Conservation (phyloP, 1,140 invertebrate species). For the Pogonognathellus flavescens region DNA sequence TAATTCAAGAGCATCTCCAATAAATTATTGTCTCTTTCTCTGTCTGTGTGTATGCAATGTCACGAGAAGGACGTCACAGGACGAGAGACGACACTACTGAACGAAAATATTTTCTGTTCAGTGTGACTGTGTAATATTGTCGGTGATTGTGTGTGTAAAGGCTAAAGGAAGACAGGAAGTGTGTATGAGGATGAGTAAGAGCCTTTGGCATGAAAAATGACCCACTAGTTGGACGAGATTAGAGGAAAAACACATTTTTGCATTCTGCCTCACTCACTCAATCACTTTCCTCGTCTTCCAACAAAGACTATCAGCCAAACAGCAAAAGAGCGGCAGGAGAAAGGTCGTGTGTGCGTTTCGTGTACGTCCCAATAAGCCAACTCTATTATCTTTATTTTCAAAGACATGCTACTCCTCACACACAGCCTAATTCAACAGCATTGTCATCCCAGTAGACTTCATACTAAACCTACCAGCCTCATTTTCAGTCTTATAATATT, state of each 20-base stretch:
- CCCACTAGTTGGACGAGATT: conserved; percentile 53
- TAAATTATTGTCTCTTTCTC: neutral
- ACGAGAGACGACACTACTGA: too few relatives aligned
- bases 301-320: neutral
- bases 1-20: conserved; percentile 24
- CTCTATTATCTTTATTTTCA: too few relatives aligned
- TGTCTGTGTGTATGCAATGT: neutral
- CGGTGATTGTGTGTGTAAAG: neutral
- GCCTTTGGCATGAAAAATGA: conserved; percentile 36
- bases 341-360: too few relatives aligned
- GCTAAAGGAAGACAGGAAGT: neutral
- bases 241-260: conserved; percentile 38
- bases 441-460: too few relatives aligned
- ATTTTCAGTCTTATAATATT: too few relatives aligned
- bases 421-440: too few relatives aligned
- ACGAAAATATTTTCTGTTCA: too few relatives aligned
- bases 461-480: too few relatives aligned
- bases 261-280: conserved; percentile 37
- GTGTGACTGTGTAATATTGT: too few relatives aligned
- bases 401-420: too few relatives aligned
- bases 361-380: too few relatives aligned
- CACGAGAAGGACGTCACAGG: neutral
- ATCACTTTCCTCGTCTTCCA: neutral
- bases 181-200: neutral
- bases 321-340: too few relatives aligned